These are phyloP conservation scores for Manduca sexta DNA, from an alignment of 1,140 invertebrate genomes.

Conservation along the genomic window DNA sequence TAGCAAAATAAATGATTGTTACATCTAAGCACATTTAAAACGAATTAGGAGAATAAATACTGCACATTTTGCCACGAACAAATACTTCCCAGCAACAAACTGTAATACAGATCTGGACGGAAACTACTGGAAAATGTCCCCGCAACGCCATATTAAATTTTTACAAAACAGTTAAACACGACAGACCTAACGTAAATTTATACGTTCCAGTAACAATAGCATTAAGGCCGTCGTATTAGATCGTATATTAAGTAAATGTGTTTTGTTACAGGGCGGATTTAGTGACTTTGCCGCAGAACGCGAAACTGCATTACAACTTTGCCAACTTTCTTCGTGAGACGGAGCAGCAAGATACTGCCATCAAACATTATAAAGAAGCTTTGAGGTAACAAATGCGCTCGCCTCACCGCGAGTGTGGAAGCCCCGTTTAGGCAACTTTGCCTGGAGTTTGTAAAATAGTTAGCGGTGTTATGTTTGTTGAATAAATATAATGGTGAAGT, in stretches of 20 bases:
- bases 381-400: constrained; percentile 78
- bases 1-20: too few relatives aligned
- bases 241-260: constrained; percentile 49
- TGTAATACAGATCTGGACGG: too few relatives aligned
- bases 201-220: not conserved
- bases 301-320: constrained; percentile 95
- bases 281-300: constrained; percentile 87
- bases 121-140: too few relatives aligned
- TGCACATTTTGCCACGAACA: too few relatives aligned
- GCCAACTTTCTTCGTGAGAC: constrained; percentile 89
- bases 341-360: constrained; percentile 79
- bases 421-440: not conserved
- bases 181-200: not conserved
- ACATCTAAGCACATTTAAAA: too few relatives aligned
- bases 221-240: constrained; percentile 21
- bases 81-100: too few relatives aligned
- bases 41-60: too few relatives aligned
- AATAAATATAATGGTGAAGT: too few relatives aligned
- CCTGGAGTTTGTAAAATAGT: too few relatives aligned
- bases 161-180: too few relatives aligned
- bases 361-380: constrained; percentile 86
- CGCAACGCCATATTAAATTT: too few relatives aligned
- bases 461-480: too few relatives aligned
- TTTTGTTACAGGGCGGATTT: constrained; percentile 83
- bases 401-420: not conserved